Conservation (phyloP, 2,797 vertebrate genomes). For the Phoeniculus purpureus region DNA sequence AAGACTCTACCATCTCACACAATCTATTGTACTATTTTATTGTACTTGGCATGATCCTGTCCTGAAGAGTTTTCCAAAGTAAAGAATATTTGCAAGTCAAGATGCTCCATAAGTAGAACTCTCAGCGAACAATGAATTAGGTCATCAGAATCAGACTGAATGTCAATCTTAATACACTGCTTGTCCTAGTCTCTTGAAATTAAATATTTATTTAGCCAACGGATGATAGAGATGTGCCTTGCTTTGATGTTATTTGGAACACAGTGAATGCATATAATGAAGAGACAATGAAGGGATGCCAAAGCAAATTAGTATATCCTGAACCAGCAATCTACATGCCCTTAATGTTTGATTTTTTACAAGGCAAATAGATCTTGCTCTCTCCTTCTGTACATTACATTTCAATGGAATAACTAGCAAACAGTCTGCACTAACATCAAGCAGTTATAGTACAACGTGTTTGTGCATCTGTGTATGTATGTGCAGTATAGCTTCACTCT, state of each 20-base stretch:
- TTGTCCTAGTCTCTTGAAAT: slow-evolving; percentile 21
- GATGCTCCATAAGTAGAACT: neutral
- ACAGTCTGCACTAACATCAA: neutral
- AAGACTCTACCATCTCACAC: neutral
- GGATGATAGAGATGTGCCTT: neutral
- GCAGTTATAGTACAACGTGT: neutral
- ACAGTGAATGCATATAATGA: neutral
- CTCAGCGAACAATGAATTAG: slow-evolving; percentile 19
- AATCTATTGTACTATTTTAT: neutral
- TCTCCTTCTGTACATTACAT: neutral
- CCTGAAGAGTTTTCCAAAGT: neutral
- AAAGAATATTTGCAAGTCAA: neutral
- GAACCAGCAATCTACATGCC: neutral
- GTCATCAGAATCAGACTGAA: slow-evolving; percentile 1
- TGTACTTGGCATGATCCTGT: neutral
- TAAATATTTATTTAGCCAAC: slow-evolving; percentile 39
- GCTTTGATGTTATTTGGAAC: slow-evolving; percentile 51
- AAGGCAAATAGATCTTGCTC: neutral
- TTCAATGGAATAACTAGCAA: neutral
- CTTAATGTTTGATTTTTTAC: slow-evolving; percentile 7
- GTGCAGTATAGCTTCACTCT: neutral
- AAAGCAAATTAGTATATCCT: neutral
- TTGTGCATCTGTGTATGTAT: too few relatives aligned
- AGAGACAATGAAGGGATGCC: neutral
- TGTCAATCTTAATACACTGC: neutral